Percentiles rank a stretch among this genome's conserved stretches.
phyloP scores from a whole-genome alignment of 1,140 invertebrate species.

The Vanessa atalanta region DNA sequence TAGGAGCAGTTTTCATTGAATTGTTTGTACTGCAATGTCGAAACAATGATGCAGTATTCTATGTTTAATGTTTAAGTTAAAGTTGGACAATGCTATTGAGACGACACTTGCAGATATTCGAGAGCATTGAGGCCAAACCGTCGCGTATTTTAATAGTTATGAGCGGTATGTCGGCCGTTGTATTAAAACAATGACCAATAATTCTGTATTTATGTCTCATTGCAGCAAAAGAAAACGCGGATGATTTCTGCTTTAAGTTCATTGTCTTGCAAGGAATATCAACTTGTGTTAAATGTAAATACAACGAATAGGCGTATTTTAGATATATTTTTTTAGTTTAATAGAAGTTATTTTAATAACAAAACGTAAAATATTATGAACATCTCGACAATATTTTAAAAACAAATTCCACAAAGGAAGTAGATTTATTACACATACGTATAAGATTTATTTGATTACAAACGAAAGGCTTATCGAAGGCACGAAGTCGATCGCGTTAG shows the following conservation, averaged over 20 bases:
- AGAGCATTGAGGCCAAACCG: slow-evolving; percentile 63
- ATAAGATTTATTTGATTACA: slow-evolving; percentile 47
- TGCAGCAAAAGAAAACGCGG: slow-evolving; percentile 50
- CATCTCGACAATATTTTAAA: background rate
- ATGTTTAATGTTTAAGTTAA: slow-evolving; percentile 37
- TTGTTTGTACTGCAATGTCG: slow-evolving; percentile 16
- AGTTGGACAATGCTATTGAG: slow-evolving; percentile 47
- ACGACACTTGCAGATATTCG: slow-evolving; percentile 53
- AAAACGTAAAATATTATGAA: background rate
- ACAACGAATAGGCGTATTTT: background rate
- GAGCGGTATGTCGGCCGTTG: slow-evolving; percentile 55
- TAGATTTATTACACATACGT: slow-evolving; percentile 49
- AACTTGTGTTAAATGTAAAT: background rate
- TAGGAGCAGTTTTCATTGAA: slow-evolving; percentile 26
- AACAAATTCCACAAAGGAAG: slow-evolving; percentile 44
- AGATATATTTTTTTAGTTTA: background rate
- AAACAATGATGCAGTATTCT: slow-evolving; percentile 39
- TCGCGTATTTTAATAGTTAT: slow-evolving; percentile 71
- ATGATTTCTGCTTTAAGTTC: slow-evolving; percentile 42
- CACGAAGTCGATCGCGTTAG: slow-evolving; percentile 69
- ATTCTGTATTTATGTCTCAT: slow-evolving; percentile 73
- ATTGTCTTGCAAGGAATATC: slow-evolving; percentile 8
- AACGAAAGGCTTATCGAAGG: slow-evolving; percentile 64
- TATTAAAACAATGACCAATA: slow-evolving; percentile 77
- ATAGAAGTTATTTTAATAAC: too few relatives aligned